phyloP scores from a whole-genome alignment of 2,888 invertebrate species.

The Agrotis exclamationis region DNA sequence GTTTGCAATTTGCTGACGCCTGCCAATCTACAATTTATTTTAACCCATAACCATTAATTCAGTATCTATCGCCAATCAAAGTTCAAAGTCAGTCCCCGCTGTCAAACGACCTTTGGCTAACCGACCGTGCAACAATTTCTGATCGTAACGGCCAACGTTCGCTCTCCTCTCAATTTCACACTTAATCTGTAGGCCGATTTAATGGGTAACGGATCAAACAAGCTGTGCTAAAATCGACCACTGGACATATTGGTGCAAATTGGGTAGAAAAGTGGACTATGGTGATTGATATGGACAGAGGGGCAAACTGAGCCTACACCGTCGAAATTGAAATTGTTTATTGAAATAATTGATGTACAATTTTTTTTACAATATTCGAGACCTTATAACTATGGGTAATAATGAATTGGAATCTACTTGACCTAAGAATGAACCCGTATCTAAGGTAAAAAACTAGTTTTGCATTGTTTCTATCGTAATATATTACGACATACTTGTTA shows the following conservation, averaged over 20 bases:
- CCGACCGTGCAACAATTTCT: constrained; percentile 39
- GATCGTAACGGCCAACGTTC: constrained; percentile 39
- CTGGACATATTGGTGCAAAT: constrained; percentile 4
- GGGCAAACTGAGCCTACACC: background rate
- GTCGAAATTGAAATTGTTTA: no score
- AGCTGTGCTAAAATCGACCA: constrained; percentile 14
- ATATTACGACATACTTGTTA: no score
- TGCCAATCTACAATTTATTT: background rate
- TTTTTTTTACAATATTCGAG: no score
- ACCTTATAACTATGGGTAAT: no score
- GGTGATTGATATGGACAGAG: background rate
- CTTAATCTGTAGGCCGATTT: constrained; percentile 40
- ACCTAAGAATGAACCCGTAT: no score
- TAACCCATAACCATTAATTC: background rate
- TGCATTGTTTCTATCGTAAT: no score
- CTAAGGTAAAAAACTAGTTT: no score
- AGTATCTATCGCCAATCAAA: constrained; percentile 21
- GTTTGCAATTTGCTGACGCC: no score
- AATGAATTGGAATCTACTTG: no score
- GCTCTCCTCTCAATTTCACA: constrained; percentile 56
- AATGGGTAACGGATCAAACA: constrained; percentile 39
- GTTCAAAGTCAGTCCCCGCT: constrained; percentile 47
- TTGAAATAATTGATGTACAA: no score
- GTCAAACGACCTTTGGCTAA: constrained; percentile 45
- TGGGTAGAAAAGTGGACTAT: background rate